Conservation (phyloP, 2,797 vertebrate genomes). For the Setipinna tenuifilis region DNA sequence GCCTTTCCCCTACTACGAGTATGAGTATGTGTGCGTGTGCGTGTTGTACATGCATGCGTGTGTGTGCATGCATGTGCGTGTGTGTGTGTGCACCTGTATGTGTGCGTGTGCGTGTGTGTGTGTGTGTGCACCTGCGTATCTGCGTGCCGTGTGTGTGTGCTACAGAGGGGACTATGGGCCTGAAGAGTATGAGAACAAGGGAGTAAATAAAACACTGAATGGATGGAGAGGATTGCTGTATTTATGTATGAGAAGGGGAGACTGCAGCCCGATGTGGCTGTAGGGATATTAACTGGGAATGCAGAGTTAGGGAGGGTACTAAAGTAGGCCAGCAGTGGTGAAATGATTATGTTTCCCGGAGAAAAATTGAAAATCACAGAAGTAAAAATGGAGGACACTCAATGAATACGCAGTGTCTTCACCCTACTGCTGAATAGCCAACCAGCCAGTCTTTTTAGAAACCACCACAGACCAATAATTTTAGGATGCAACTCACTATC, state of each 20-base stretch:
- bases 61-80: too few relatives aligned
- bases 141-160: too few relatives aligned
- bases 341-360: neutral
- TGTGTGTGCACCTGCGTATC: too few relatives aligned
- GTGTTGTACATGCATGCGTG: too few relatives aligned
- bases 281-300: neutral
- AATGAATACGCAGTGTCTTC: neutral
- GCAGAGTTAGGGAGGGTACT: neutral
- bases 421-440: neutral
- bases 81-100: too few relatives aligned
- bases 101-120: too few relatives aligned
- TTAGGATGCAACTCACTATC: too few relatives aligned
- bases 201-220: too few relatives aligned
- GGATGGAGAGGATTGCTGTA: neutral
- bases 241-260: neutral
- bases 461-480: too few relatives aligned
- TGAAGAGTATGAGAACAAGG: too few relatives aligned
- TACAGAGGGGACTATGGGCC: too few relatives aligned
- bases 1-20: slow-evolving; percentile 31
- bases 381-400: neutral
- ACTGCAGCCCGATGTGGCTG: neutral
- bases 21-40: too few relatives aligned
- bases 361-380: neutral
- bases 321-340: neutral
- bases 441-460: neutral